Conservation (phyloP, 1,140 invertebrate species). For the Neotoxoptera formosana region DNA sequence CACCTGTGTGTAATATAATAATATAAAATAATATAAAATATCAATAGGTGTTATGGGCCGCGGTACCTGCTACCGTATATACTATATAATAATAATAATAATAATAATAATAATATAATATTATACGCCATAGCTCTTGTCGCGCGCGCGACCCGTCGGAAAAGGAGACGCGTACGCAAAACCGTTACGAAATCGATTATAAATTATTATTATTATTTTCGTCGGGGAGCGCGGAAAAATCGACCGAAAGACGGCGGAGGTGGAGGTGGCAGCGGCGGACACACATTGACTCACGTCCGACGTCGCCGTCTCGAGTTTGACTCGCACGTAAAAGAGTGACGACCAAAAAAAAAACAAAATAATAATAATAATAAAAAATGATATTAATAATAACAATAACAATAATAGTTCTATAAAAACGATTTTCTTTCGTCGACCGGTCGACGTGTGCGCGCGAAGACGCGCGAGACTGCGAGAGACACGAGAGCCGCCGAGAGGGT, state of each 20-base stretch:
- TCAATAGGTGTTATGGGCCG: background rate
- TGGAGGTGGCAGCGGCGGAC: background rate
- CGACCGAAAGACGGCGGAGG: background rate
- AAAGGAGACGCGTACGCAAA: background rate
- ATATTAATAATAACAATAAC: background rate
- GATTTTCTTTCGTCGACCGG: background rate
- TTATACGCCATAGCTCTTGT: background rate
- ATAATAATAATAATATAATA: background rate
- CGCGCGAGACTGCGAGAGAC: background rate
- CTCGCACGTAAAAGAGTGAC: slow-evolving; percentile 39
- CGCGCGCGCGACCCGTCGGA: background rate
- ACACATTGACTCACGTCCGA: slow-evolving; percentile 47
- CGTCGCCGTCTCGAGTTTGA: background rate
- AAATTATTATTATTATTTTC: background rate
- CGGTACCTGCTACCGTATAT: too few species aligned
- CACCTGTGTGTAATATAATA: too few species aligned
- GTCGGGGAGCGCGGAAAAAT: slow-evolving; percentile 5
- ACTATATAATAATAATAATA: too few species aligned
- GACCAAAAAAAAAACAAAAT: background rate
- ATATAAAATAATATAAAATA: background rate
- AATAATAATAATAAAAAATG: background rate
- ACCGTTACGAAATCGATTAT: slow-evolving; percentile 54
- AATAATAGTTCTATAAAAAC: background rate
- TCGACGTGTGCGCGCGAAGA: slow-evolving; percentile 21
- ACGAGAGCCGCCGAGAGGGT: background rate